phyloP scores from a whole-genome alignment of 2,797 vertebrate species.

The Kryptopterus vitreolus region DNA sequence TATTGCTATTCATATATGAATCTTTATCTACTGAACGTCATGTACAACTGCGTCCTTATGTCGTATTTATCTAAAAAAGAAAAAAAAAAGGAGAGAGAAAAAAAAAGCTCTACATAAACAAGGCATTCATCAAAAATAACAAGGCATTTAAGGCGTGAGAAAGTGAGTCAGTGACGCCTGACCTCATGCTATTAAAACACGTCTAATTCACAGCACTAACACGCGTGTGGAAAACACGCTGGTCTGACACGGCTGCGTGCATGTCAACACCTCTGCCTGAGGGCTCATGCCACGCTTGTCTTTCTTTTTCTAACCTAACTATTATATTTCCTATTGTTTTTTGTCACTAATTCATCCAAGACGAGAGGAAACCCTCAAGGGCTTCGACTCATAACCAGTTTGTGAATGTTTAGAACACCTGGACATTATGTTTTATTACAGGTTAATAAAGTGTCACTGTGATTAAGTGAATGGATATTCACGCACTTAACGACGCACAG shows the following conservation, averaged over 20 bases:
- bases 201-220: not conserved
- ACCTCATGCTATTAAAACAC: not conserved
- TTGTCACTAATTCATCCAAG: not conserved
- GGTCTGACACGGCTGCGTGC: not conserved
- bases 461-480: not conserved
- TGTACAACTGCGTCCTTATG: too few relatives aligned
- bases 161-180: not conserved
- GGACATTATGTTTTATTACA: not conserved
- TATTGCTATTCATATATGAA: too few relatives aligned
- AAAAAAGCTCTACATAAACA: too few relatives aligned
- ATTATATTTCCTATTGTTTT: not conserved
- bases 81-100: too few relatives aligned
- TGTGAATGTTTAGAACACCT: not conserved
- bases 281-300: not conserved
- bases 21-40: too few relatives aligned
- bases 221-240: not conserved
- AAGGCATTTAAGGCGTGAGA: not conserved
- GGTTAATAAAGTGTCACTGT: not conserved
- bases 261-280: not conserved
- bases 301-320: not conserved
- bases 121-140: too few relatives aligned
- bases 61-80: too few relatives aligned
- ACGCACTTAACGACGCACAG: too few relatives aligned
- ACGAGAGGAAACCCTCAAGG: not conserved
- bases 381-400: slow-evolving; percentile 1